Evolutionary conservation across 2,888 invertebrate species (phyloP).

Genomic region (Melanchra persicariae): DNA sequence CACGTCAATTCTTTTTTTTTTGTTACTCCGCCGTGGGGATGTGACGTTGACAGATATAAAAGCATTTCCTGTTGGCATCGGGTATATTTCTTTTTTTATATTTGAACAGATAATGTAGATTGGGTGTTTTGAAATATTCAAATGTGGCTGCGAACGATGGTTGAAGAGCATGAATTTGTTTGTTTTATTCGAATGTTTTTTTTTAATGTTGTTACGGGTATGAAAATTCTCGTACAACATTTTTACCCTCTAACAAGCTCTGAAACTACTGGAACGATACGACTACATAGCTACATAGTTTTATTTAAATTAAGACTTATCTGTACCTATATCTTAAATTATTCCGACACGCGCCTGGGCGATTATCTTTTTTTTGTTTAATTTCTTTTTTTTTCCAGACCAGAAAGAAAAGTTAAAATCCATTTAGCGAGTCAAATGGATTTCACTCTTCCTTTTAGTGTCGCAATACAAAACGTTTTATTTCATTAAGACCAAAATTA

Average conservation of each 20-base stretch:
- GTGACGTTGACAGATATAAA: slow-evolving; percentile 90
- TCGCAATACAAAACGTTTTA: slow-evolving; percentile 57
- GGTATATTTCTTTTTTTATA: slow-evolving; percentile 83
- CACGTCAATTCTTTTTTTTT: slow-evolving; percentile 79
- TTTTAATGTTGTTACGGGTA: background rate
- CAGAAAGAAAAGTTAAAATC: background rate
- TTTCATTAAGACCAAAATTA: slow-evolving; percentile 67
- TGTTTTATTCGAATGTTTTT: slow-evolving; percentile 26
- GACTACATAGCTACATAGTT: background rate
- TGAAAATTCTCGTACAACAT: background rate
- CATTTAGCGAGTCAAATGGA: background rate
- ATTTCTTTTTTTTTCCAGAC: background rate
- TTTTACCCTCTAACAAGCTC: background rate
- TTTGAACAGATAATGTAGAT: slow-evolving; percentile 87
- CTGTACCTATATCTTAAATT: no score
- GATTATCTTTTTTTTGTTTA: background rate
- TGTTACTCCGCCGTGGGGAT: slow-evolving; percentile 75
- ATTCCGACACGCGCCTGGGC: background rate
- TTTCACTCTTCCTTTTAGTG: slow-evolving; percentile 21
- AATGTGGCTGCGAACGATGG: slow-evolving; percentile 65
- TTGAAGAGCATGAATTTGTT: slow-evolving; percentile 62
- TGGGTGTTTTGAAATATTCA: slow-evolving; percentile 78
- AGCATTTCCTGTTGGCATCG: slow-evolving; percentile 84
- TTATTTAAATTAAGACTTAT: no score
- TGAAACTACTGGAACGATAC: background rate